Evolutionary conservation across 2,797 vertebrate genomes (phyloP).

Genomic region (Erpetoichthys calabaricus): DNA sequence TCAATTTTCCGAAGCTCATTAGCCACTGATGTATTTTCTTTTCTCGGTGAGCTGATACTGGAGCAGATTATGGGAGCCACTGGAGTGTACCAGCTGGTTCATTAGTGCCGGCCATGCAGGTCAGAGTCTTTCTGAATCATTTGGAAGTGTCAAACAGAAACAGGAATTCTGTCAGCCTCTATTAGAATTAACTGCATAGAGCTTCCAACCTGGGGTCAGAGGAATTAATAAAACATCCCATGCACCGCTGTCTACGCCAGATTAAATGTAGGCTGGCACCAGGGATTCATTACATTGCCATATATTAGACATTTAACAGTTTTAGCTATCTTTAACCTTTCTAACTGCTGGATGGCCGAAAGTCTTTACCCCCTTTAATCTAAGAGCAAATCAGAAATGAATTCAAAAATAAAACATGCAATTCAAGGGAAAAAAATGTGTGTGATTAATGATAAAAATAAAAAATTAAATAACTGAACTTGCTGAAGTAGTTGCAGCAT

Average conservation of each 20-base stretch:
- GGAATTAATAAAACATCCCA: constrained; percentile 89
- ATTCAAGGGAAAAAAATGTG: too few relatives aligned
- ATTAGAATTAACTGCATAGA: constrained; percentile 67
- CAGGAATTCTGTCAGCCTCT: constrained; percentile 68
- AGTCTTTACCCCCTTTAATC: constrained; percentile 41
- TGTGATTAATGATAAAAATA: too few relatives aligned
- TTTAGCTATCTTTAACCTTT: constrained; percentile 47
- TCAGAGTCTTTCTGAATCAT: constrained; percentile 61
- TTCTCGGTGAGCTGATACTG: constrained; percentile 36
- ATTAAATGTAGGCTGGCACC: constrained; percentile 63
- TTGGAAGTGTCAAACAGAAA: constrained; percentile 67
- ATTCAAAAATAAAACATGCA: too few relatives aligned
- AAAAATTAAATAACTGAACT: too few relatives aligned
- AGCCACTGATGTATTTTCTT: constrained; percentile 72
- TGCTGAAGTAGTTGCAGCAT: too few relatives aligned
- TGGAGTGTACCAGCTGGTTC: constrained; percentile 74
- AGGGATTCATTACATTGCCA: constrained; percentile 60
- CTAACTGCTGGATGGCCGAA: constrained; percentile 39
- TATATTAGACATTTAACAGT: constrained; percentile 47
- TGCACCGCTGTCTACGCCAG: constrained; percentile 53
- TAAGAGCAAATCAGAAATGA: too few relatives aligned
- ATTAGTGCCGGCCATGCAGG: constrained; percentile 61
- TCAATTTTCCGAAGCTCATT: constrained; percentile 81
- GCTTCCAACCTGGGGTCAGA: constrained; percentile 81
- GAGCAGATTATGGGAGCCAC: constrained; percentile 47